A percentile compares a stretch with the other conserved stretches of the same genome.
phyloP scores from a whole-genome alignment of 2,888 invertebrate genomes.

The Phoronis australis region DNA sequence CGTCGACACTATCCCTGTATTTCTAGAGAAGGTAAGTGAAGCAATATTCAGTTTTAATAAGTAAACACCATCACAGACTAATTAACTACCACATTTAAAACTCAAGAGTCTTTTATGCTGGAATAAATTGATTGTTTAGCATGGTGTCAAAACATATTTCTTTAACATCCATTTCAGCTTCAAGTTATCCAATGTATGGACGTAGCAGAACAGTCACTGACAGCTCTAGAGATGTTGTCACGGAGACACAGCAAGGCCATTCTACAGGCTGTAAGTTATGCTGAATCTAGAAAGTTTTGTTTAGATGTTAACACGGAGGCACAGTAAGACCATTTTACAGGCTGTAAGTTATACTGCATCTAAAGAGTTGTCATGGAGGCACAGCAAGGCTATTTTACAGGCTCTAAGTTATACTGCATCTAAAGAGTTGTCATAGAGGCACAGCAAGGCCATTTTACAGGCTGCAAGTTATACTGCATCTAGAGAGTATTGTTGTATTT shows the following conservation, averaged over 20 bases:
- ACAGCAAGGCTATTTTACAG: slow-evolving; percentile 86
- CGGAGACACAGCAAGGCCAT: slow-evolving; percentile 94
- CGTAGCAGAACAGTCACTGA: slow-evolving; percentile 96
- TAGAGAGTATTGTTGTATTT: too few species aligned
- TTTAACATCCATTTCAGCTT: slow-evolving; percentile 9
- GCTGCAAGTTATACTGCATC: too few species aligned
- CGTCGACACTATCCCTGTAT: slow-evolving; percentile 93
- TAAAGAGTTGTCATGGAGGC: slow-evolving; percentile 92
- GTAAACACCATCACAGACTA: too few species aligned
- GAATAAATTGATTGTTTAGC: not conserved
- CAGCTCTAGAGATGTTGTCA: slow-evolving; percentile 94
- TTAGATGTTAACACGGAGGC: slow-evolving; percentile 92
- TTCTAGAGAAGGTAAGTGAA: slow-evolving; percentile 69
- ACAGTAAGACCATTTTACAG: slow-evolving; percentile 86
- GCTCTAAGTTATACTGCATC: slow-evolving; percentile 74
- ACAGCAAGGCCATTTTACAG: slow-evolving; percentile 86
- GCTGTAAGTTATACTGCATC: slow-evolving; percentile 75
- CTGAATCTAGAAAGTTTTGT: too few species aligned
- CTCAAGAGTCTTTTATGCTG: too few species aligned
- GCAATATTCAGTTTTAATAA: not conserved
- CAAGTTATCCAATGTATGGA: slow-evolving; percentile 99
- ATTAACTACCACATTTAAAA: too few species aligned
- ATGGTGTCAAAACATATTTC: not conserved
- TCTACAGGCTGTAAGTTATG: slow-evolving; percentile 58
- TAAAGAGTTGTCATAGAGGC: slow-evolving; percentile 92